Base-by-base conservation (phyloP, 2,888 invertebrate genomes). In the Rosalia funebris region DNA sequence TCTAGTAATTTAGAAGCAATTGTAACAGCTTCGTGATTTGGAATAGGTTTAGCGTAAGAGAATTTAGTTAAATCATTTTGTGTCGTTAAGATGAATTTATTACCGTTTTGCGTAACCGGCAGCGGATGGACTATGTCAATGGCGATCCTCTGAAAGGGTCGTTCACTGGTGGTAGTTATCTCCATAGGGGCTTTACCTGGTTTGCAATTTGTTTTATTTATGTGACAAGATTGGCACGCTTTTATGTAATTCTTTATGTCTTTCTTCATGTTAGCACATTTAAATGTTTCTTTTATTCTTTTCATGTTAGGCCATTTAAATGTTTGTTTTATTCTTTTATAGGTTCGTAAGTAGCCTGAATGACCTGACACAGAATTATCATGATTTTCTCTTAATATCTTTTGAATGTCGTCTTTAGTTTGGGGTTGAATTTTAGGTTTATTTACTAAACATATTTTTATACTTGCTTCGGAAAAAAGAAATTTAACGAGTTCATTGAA, bases 51-150 rank as follows among this genome's bases (percentile, higher is more conserved):
- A 1, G 63, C 66, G 32, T 67, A 63, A 0, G 65, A 65, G 46
- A 53, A 68, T 57, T 65, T 66, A 0, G 60, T 60, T 15, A 65
- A 34, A 45, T 67, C 67, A 19, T 67, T 61, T 59, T 63, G 72
- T 44, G 69, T 58, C n/a, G 70, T 75, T 17, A 75, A 20, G 19
- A 73, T 65, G 50, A 65, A 76, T 57, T 55, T 65, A 62, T 74
- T 71, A 14, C 68, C 71, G 32, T 65, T 52, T 58, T 68, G 55
- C 1, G 68, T 71, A n/a, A 65, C 20, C 10, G 71, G 71, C 47
- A 75, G 46, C 1, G 75, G 74, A 42, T 74, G 74, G 14, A 76
- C 71, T 15, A 77, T 68, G 56, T 77, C 75, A 19, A 77, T 10
- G 15, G 64, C 58, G 48, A 76, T 39, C 57, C 68, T 65, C 62